phyloP scores from a whole-genome alignment of 2,113 vertebrate genomes.

The Chlamydotis undulata region DNA sequence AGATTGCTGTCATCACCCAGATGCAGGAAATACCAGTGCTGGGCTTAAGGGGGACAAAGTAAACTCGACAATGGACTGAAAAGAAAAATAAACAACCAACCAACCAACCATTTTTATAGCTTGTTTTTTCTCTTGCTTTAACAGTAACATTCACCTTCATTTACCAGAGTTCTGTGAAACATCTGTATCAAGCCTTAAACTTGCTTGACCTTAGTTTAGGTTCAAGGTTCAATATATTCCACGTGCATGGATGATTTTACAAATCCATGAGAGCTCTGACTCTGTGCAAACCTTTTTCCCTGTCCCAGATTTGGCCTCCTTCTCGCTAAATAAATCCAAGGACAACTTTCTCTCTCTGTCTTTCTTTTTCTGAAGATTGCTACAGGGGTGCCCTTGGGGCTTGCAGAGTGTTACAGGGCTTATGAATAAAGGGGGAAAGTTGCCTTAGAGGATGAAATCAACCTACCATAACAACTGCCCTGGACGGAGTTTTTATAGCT shows the following conservation, averaged over 20 bases:
- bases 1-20: slow-evolving; percentile 63
- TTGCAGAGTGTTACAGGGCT: slow-evolving; percentile 3
- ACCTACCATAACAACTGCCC: background rate
- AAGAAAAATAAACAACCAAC: slow-evolving; percentile 71
- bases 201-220: slow-evolving; percentile 62
- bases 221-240: slow-evolving; percentile 71
- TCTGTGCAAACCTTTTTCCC: slow-evolving; percentile 20
- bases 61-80: slow-evolving; percentile 71
- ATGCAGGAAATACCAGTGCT: slow-evolving; percentile 70
- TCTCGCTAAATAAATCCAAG: slow-evolving; percentile 54
- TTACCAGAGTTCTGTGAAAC: slow-evolving; percentile 65
- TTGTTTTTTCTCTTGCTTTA: slow-evolving; percentile 55
- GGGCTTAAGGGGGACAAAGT: slow-evolving; percentile 59
- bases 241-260: slow-evolving; percentile 62
- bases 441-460: slow-evolving; percentile 9
- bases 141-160: slow-evolving; percentile 64
- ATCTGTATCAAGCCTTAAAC: slow-evolving; percentile 69
- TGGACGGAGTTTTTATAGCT: background rate
- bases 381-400: slow-evolving; percentile 29
- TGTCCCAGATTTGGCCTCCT: slow-evolving; percentile 49
- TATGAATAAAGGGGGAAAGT: background rate
- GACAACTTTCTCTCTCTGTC: slow-evolving; percentile 53
- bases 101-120: slow-evolving; percentile 49
- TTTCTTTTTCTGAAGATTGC: slow-evolving; percentile 39
- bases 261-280: slow-evolving; percentile 35